A percentile compares a stretch with the other conserved stretches of the same genome.
These are phyloP conservation scores for Camponotus vicinus DNA, from an alignment of 1,140 invertebrate genomes.

Conservation along the genomic window DNA sequence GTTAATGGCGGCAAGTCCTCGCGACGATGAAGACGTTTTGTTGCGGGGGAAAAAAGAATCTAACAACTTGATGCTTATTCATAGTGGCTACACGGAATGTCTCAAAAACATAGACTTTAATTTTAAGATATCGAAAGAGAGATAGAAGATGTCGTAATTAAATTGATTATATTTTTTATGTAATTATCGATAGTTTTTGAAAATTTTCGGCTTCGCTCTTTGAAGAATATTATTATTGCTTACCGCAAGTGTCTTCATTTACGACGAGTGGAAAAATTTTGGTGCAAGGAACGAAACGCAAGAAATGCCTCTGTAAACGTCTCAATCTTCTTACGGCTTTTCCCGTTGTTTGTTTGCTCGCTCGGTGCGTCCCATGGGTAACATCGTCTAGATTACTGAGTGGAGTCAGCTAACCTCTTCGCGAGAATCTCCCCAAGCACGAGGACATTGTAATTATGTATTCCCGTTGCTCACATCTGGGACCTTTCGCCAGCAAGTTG, in stretches of 20 bases:
- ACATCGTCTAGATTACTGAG: slow-evolving; percentile 76
- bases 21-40: slow-evolving; percentile 22
- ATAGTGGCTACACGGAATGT: background rate
- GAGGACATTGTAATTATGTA: slow-evolving; percentile 79
- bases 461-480: slow-evolving; percentile 76
- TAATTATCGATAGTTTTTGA: background rate
- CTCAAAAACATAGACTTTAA: background rate
- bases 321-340: slow-evolving; percentile 69
- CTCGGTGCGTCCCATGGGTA: slow-evolving; percentile 67
- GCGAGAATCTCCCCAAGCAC: slow-evolving; percentile 70
- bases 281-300: background rate
- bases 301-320: slow-evolving; percentile 25
- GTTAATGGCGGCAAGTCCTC: slow-evolving; percentile 50
- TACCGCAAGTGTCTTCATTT: background rate
- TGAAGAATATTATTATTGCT: slow-evolving; percentile 1
- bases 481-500: slow-evolving; percentile 58
- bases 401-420: slow-evolving; percentile 74
- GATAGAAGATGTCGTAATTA: background rate
- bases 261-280: slow-evolving; percentile 37
- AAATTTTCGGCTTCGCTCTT: background rate
- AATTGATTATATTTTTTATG: background rate
- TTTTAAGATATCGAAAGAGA: background rate
- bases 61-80: background rate
- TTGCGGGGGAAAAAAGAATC: background rate
- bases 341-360: slow-evolving; percentile 70